Percentiles rank a stretch among this genome's conserved stretches.
Conservation (phyloP, 2,113 vertebrate genomes). For the Zeus faber region DNA sequence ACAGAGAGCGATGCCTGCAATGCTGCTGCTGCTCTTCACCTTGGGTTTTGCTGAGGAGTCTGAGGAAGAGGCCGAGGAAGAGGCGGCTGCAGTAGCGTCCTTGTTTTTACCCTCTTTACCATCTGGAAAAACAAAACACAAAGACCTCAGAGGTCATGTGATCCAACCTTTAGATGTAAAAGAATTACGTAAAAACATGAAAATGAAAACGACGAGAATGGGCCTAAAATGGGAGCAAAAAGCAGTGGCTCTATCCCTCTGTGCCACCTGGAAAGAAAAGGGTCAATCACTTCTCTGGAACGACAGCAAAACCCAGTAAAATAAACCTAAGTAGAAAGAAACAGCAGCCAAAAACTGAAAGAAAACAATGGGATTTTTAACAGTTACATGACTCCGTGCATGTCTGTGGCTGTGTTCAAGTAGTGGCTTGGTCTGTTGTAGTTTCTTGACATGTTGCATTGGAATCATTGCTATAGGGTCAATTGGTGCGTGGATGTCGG, state of each 20-base stretch:
- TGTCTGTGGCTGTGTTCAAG: no score
- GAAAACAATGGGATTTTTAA: no score
- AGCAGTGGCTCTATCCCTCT: conserved; percentile 39
- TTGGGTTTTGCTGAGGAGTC: conserved; percentile 43
- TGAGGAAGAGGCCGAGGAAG: conserved; percentile 47
- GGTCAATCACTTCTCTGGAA: no score
- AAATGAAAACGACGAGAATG: conserved; percentile 14
- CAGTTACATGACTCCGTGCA: no score
- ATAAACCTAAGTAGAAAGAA: conserved; percentile 14
- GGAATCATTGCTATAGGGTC: no score
- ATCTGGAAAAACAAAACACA: conserved; percentile 62
- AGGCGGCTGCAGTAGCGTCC: conserved; percentile 38
- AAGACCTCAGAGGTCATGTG: neutral
- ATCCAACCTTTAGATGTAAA: no score
- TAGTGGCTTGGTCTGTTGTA: no score
- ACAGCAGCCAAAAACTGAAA: conserved; percentile 31
- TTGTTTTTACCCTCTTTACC: conserved; percentile 79
- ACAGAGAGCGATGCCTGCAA: conserved; percentile 77
- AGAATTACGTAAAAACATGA: no score
- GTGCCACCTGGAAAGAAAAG: conserved; percentile 68
- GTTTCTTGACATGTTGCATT: no score
- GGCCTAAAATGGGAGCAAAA: conserved; percentile 27
- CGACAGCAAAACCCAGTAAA: neutral
- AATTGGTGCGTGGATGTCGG: no score
- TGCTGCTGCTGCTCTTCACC: conserved; percentile 70